Percentiles rank a stretch among this genome's conserved stretches.
These are phyloP conservation scores for Microtus montanus DNA, from an alignment of 2,113 vertebrate genomes.

Conservation along the genomic window DNA sequence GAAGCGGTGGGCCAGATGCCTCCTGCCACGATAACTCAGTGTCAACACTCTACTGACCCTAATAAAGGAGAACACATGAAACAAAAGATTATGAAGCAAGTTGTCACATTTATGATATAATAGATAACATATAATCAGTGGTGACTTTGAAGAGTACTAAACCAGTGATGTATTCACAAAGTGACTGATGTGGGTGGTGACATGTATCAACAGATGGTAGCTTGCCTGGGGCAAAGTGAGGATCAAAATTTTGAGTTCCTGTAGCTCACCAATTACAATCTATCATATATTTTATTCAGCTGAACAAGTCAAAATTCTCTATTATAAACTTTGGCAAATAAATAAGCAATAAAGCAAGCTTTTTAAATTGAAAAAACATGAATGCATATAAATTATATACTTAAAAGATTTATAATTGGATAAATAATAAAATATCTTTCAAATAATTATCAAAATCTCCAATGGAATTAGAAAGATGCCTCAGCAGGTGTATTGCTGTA, in stretches of 20 bases:
- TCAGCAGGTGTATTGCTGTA: background rate
- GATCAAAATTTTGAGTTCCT: constrained; percentile 22
- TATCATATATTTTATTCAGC: constrained; percentile 21
- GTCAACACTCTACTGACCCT: constrained; percentile 66
- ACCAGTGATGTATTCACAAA: constrained; percentile 45
- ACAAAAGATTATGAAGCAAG: constrained; percentile 47
- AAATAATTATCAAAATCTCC: background rate
- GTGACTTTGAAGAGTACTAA: background rate
- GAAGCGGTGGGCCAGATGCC: constrained; percentile 76
- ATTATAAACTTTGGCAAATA: background rate
- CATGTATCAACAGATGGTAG: constrained; percentile 73
- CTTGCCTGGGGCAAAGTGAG: constrained; percentile 64
- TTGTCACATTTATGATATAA: background rate
- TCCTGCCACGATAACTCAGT: constrained; percentile 73
- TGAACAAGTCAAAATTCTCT: background rate
- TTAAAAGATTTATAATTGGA: background rate
- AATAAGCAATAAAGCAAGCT: background rate
- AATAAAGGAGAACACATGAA: constrained; percentile 75
- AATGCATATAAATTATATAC: background rate
- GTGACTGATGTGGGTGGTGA: constrained; percentile 47
- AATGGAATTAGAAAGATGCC: too few relatives aligned
- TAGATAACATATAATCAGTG: constrained; percentile 10
- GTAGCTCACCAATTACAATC: constrained; percentile 20
- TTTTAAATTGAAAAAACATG: background rate
- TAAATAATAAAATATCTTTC: background rate